A percentile compares a stretch with the other conserved stretches of the same genome.
Conservation (phyloP, 2,113 vertebrate genomes). For the Brachyhypopomus gauderio region DNA sequence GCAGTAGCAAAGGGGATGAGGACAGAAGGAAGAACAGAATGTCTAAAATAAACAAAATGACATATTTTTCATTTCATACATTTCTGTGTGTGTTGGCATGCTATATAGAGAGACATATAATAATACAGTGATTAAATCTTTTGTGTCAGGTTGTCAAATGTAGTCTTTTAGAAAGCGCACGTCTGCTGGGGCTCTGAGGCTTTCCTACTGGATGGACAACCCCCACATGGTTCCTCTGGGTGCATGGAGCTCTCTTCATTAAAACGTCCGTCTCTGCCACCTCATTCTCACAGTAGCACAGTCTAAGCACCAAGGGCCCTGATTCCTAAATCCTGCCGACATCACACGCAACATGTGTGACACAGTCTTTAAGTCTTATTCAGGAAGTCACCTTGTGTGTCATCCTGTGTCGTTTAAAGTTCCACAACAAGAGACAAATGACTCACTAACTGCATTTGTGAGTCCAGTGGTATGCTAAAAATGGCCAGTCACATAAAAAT, state of each 20-base stretch:
- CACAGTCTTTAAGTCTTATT: too few relatives aligned
- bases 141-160: too few relatives aligned
- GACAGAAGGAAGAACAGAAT: constrained; percentile 68
- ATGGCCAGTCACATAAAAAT: too few relatives aligned
- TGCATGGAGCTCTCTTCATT: background rate
- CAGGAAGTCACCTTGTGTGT: too few relatives aligned
- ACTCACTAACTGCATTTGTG: too few relatives aligned
- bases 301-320: background rate
- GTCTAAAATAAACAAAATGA: constrained; percentile 57
- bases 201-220: constrained; percentile 8
- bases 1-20: constrained; percentile 65
- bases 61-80: constrained; percentile 57
- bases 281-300: background rate
- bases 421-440: too few relatives aligned
- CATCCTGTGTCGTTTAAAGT: too few relatives aligned
- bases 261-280: constrained; percentile 24
- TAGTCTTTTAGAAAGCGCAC: too few relatives aligned
- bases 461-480: too few relatives aligned
- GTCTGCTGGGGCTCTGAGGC: constrained; percentile 50
- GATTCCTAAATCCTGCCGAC: too few relatives aligned
- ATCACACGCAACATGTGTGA: too few relatives aligned
- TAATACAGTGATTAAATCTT: constrained; percentile 35
- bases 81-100: constrained; percentile 47
- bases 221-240: background rate
- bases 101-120: background rate